Conservation (phyloP, 2,113 vertebrate genomes). For the Regulus satrapa region DNA sequence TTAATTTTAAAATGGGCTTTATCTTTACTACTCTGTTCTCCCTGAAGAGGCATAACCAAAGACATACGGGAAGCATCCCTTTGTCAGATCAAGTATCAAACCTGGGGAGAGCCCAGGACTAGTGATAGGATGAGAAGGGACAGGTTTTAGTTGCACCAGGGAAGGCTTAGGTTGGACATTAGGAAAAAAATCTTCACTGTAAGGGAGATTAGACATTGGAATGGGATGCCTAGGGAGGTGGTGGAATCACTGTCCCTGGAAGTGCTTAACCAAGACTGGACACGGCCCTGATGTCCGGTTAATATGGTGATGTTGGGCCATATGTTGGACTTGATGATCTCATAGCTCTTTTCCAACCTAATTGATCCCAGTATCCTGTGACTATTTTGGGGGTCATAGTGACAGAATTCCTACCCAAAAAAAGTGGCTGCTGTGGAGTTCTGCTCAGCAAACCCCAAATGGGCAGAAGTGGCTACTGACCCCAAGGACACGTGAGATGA, state of each 20-base stretch:
- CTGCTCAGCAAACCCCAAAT: neutral
- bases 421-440: neutral
- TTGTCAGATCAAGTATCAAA: neutral
- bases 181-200: neutral
- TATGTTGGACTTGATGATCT: neutral
- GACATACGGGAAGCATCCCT: neutral
- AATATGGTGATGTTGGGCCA: no score
- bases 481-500: rapidly evolving
- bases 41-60: neutral
- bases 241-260: neutral
- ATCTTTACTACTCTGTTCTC: neutral
- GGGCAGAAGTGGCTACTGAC: neutral
- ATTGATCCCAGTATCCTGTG: neutral
- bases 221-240: neutral
- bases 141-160: neutral
- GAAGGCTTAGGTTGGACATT: neutral
- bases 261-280: neutral
- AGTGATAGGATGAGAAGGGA: neutral
- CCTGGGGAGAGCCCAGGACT: neutral
- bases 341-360: neutral
- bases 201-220: neutral
- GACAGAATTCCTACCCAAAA: neutral
- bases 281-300: neutral
- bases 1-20: neutral
- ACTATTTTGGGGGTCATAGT: neutral